Evolutionary conservation across 1,140 invertebrate species (phyloP).

Genomic region (Ceratosolen solmsi): DNA sequence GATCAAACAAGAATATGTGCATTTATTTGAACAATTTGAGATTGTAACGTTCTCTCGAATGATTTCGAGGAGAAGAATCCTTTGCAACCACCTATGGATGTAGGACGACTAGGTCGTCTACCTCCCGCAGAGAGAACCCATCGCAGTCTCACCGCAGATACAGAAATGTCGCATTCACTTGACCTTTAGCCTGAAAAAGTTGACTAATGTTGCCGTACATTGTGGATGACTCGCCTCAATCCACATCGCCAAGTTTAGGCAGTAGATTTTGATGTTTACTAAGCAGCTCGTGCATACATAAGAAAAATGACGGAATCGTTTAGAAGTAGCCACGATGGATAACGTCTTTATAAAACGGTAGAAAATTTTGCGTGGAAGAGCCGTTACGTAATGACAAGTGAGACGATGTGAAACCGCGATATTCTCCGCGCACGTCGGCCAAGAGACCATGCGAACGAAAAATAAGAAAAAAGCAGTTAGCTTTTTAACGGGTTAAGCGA

Average conservation of each 20-base stretch:
- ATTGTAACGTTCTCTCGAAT: background rate
- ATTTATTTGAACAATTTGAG: background rate
- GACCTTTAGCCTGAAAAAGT: conserved; percentile 37
- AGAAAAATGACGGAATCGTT: background rate
- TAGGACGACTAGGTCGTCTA: conserved; percentile 13
- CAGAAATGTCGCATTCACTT: conserved; percentile 27
- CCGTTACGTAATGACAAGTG: background rate
- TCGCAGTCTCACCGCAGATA: background rate
- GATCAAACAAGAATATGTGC: background rate
- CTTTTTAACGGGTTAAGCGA: background rate
- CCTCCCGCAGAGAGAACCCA: background rate
- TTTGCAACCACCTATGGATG: background rate
- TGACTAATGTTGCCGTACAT: background rate
- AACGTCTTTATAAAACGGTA: background rate
- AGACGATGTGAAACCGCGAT: background rate
- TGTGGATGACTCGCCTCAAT: background rate
- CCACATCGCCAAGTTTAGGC: background rate
- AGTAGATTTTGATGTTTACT: background rate
- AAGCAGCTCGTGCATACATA: background rate
- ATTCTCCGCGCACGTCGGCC: background rate
- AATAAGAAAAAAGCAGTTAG: background rate
- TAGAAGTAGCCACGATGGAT: background rate
- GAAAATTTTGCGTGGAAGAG: background rate
- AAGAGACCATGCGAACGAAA: background rate
- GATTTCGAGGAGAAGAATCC: background rate